Conservation (phyloP, 2,888 invertebrate genomes). For the Microctonus hyperodae region DNA sequence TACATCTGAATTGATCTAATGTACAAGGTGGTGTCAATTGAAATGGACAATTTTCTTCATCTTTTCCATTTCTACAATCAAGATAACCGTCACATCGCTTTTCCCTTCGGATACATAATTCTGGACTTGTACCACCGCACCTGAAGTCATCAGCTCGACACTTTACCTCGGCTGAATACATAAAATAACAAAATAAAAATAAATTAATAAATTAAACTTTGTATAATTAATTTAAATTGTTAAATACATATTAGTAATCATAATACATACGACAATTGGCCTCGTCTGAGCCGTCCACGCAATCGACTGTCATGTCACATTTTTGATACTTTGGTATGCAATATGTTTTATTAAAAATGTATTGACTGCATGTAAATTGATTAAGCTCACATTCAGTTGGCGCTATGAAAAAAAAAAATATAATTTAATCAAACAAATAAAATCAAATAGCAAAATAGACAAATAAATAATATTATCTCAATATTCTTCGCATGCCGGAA, state of each 20-base stretch:
- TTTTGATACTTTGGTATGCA: conserved; percentile 92
- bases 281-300: conserved; percentile 95
- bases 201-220: background rate
- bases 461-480: conserved; percentile 4
- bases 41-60: conserved; percentile 79
- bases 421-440: background rate
- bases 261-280: conserved; percentile 89
- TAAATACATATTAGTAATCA: conserved; percentile 3
- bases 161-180: conserved; percentile 80
- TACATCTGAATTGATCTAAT: conserved; percentile 87
- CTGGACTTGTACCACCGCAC: conserved; percentile 74
- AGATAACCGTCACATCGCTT: conserved; percentile 90
- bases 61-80: conserved; percentile 85
- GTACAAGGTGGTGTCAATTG: conserved; percentile 69
- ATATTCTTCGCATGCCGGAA: conserved; percentile 38
- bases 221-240: background rate
- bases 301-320: conserved; percentile 95
- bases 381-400: conserved; percentile 94
- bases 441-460: background rate
- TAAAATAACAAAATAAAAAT: background rate
- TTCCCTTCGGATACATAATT: conserved; percentile 85
- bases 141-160: conserved; percentile 88
- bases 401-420: conserved; percentile 68
- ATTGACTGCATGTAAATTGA: conserved; percentile 91
- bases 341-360: conserved; percentile 94